phyloP scores from a whole-genome alignment of 53 echinoderm and acorn worm genomes.

The Zoroaster sp. region DNA sequence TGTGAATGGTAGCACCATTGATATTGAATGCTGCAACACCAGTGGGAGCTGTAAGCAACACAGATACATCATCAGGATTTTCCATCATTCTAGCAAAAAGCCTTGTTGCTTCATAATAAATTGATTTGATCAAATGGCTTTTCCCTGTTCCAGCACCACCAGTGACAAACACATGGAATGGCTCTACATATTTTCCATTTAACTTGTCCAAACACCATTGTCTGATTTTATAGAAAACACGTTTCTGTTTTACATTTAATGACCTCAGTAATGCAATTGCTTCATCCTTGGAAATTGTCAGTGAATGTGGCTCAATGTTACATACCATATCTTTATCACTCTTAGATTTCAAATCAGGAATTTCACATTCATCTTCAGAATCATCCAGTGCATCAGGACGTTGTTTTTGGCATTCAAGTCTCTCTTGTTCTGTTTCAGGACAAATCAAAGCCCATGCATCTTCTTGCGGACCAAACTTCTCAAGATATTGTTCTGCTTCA shows the following conservation, averaged over 20 bases:
- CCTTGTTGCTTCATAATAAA: slow-evolving; percentile 69
- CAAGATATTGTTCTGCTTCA: not conserved
- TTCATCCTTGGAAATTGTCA: slow-evolving; percentile 29
- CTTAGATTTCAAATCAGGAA: not conserved
- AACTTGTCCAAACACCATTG: slow-evolving; percentile 68
- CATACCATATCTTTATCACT: not conserved
- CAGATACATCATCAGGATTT: slow-evolving; percentile 49
- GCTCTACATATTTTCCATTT: slow-evolving; percentile 52
- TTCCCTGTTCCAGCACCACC: slow-evolving; percentile 75
- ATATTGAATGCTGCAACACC: slow-evolving; percentile 58
- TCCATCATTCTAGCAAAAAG: slow-evolving; percentile 47
- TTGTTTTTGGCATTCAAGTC: not conserved
- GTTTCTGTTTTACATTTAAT: slow-evolving; percentile 59
- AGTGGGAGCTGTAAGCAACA: slow-evolving; percentile 41
- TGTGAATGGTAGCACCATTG: slow-evolving; percentile 48
- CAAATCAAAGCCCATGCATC: slow-evolving; percentile 63
- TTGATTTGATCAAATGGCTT: slow-evolving; percentile 63
- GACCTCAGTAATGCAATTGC: slow-evolving; percentile 39
- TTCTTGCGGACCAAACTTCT: slow-evolving; percentile 38
- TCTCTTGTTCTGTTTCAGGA: not conserved
- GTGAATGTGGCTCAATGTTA: not conserved
- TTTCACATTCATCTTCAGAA: not conserved
- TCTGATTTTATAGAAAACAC: slow-evolving; percentile 56
- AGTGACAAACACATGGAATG: slow-evolving; percentile 62
- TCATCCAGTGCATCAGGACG: not conserved